Percentiles rank a stretch among this genome's conserved stretches.
phyloP scores from a whole-genome alignment of 2,888 invertebrate genomes.

The Serripes groenlandicus region DNA sequence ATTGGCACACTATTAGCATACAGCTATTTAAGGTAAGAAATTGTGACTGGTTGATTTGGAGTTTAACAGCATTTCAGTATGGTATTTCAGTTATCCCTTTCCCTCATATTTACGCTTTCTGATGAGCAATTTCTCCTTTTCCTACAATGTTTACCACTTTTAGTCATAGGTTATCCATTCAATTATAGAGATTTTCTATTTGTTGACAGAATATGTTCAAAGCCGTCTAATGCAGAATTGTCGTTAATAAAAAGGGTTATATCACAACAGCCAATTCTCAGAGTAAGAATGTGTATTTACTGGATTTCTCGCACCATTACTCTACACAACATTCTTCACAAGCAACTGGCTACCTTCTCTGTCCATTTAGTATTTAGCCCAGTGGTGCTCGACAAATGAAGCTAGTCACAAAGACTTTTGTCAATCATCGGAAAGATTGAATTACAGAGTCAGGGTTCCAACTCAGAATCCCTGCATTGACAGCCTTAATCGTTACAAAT shows the following conservation, averaged over 20 bases:
- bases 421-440: too few species aligned
- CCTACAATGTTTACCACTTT: background rate
- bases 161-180: background rate
- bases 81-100: background rate
- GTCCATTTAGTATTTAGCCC: too few species aligned
- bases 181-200: background rate
- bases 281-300: too few species aligned
- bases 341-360: too few species aligned
- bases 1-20: constrained; percentile 75
- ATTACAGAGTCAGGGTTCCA: too few species aligned
- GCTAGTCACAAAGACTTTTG: too few species aligned
- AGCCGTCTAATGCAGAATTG: background rate
- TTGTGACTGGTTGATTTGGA: background rate
- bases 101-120: background rate
- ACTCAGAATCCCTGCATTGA: too few species aligned
- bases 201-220: background rate
- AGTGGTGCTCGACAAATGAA: too few species aligned
- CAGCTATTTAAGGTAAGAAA: constrained; percentile 75
- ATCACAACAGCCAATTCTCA: too few species aligned
- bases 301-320: too few species aligned
- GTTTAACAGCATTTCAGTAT: background rate
- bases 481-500: too few species aligned
- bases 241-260: background rate
- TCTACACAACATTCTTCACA: too few species aligned
- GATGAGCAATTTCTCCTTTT: background rate